Evolutionary conservation across 2,113 vertebrate species (phyloP), one percentile per base, ranked within the genome.

Genomic region (Actenoides hombroni): DNA sequence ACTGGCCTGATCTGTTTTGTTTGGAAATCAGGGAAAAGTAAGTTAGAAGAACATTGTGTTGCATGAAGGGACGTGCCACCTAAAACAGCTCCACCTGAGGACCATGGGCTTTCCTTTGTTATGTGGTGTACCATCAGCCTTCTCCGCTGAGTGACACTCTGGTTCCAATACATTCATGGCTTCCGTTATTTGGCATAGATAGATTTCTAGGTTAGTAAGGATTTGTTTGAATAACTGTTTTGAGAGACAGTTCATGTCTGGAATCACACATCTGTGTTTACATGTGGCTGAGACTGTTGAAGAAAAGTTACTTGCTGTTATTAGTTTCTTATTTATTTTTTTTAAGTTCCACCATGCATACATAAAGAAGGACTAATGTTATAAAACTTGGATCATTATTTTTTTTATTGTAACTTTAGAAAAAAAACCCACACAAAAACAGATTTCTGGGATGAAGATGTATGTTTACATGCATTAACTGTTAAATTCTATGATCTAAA

Each of bases 21-120:
- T 35, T 75, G 40, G 77, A 89, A 83, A 86, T 21, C 0, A 2
- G 26, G 49, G 11, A 16, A 25, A 68, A 81, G 16, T 59, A 65
- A 59, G 7, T 33, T 44, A 70, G 39, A 35, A 82, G 26, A 73
- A 44, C 5, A 10, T 17, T 54, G 19, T 71, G 11, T 42, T 75
- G 16, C n/a, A 14, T 37, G 26, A n/a, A 64, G 33, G 25, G 19
- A 17, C 71, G 31, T 4, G 10, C 35, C 17, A 33, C 10, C 23
- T 71, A 29, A 48, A 68, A 4, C 21, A 57, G 35, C 37, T 84
- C 40, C 42, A 73, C 13, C 51, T 35, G 33, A 37, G 54, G 35
- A 40, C n/a, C 31, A 17, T 0, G 3, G n/a, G 12, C 33, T 71
- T 83, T 67, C 44, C 28, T 60, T 8, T 1, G 0, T 80, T 51